Evolutionary conservation across 2,113 vertebrate species (phyloP), one percentile per base, ranked within the genome.

Genomic region (Podarcis raffonei): DNA sequence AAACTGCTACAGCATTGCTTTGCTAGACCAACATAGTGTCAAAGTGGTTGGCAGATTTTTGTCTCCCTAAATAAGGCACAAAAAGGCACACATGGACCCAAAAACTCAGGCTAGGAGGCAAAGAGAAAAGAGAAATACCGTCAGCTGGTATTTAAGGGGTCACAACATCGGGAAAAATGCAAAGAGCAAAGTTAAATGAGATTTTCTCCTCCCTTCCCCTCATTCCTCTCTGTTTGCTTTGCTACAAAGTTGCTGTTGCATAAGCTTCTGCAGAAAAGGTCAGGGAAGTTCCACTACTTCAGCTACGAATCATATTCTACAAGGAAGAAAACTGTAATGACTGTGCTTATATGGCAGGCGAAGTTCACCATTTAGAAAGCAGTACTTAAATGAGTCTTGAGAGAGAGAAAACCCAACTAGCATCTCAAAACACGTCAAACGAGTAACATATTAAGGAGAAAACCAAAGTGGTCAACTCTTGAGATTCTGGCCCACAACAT

Each of bases 241-340:
- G 94, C 92, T 93, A 94, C 88, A 80, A 71, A 86, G 87, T 92
- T 85, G 89, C 86, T 2, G 22, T 94, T 94, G 90, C 94, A 95
- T 87, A 91, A 94, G 92, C 94, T 91, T 95, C 25, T 95, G 93
- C 93, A 90, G 83, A 87, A 65, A 92, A 89, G 81, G 65, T 68
- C 92, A 87, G 89, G 91, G 93, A 93, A 95, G 92, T 95, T 89
- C 84, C 87, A 89, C 84, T 91, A 59, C 84, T 92, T 3, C 90
- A 94, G 92, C 92, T 92, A 92, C 87, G 89, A 89, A 94, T 89
- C 77, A 23, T 79, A 79, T 30, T 91, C 91, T 90, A 92, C 92
- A 20, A 62, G 59, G 59, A 94, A 92, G 85, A 95, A 92, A 79
- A 30, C 1, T 90, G 91, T 94, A 88, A 92, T 87, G 89, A 90